Evolutionary conservation across 2,797 vertebrate genomes (phyloP).

Genomic region (Chanos chanos): DNA sequence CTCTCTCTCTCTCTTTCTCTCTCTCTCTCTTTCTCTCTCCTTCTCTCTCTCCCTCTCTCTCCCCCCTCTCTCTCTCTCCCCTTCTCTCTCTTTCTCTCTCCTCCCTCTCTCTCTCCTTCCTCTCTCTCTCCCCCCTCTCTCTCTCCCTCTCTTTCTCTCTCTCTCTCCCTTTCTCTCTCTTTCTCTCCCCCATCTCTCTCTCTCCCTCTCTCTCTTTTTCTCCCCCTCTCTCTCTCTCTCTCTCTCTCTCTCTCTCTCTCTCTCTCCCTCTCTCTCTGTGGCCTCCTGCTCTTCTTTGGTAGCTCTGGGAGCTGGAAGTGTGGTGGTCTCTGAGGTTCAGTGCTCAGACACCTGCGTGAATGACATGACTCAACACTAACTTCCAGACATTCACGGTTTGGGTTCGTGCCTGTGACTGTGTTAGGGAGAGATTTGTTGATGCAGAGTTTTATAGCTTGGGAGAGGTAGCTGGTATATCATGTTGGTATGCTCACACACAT

Average conservation of each 20-base stretch:
- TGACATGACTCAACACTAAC: too few species aligned
- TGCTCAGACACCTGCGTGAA: too few species aligned
- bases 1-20: too few species aligned
- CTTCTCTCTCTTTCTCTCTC: neutral
- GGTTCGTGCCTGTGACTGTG: too few species aligned
- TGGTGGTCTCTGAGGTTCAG: too few species aligned
- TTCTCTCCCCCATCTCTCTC: neutral
- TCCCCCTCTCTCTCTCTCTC: neutral
- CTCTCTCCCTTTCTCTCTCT: neutral
- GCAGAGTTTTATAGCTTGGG: too few species aligned
- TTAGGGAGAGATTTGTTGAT: too few species aligned
- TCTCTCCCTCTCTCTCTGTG: neutral
- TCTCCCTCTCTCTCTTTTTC: neutral
- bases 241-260: neutral
- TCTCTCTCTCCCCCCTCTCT: neutral
- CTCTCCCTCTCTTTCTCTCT: neutral
- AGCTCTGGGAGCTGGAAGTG: too few species aligned
- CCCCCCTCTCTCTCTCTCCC: neutral
- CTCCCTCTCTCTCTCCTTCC: neutral
- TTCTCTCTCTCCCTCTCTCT: neutral
- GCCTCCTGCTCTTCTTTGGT: conserved; percentile 1
- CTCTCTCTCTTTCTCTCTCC: too few species aligned
- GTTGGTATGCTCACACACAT: too few species aligned
- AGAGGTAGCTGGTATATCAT: too few species aligned
- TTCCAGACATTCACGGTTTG: too few species aligned